These are phyloP conservation scores for Adela reaumurella DNA, from an alignment of 2,888 invertebrate genomes.

Conservation along the genomic window DNA sequence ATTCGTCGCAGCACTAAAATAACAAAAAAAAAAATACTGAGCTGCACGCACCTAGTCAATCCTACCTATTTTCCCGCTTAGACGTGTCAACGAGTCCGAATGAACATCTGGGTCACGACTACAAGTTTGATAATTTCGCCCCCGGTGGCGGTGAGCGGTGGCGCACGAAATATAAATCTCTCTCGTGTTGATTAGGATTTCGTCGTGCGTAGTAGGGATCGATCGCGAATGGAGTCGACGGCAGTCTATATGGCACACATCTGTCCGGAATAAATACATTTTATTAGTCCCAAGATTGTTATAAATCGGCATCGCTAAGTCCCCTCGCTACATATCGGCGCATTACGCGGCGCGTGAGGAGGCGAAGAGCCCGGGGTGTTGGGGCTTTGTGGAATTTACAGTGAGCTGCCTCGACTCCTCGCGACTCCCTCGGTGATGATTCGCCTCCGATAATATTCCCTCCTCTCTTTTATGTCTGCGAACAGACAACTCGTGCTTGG, in stretches of 20 bases:
- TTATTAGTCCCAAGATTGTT: neutral
- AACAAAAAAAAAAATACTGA: too few species aligned
- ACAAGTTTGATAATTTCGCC: too few species aligned
- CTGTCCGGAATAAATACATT: neutral
- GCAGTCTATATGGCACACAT: neutral
- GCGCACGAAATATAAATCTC: neutral
- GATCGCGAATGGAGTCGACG: neutral
- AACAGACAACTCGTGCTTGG: too few species aligned
- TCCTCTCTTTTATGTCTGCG: neutral
- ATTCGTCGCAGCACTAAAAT: too few species aligned
- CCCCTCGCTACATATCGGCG: neutral
- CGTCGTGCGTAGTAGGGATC: neutral
- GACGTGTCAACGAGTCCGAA: too few species aligned
- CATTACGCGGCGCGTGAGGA: neutral
- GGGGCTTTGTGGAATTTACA: neutral
- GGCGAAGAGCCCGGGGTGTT: neutral
- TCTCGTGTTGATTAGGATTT: neutral
- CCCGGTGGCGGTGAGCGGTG: too few species aligned
- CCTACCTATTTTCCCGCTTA: too few species aligned
- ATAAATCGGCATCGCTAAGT: neutral
- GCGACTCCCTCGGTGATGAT: neutral
- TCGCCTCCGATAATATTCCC: neutral
- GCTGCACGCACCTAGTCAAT: too few species aligned
- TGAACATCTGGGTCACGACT: too few species aligned
- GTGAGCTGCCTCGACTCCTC: neutral